A percentile compares a stretch with the other conserved stretches of the same genome.
These are phyloP conservation scores for Oreotrochilus melanogaster DNA, from an alignment of 2,113 vertebrate species.

Conservation along the genomic window DNA sequence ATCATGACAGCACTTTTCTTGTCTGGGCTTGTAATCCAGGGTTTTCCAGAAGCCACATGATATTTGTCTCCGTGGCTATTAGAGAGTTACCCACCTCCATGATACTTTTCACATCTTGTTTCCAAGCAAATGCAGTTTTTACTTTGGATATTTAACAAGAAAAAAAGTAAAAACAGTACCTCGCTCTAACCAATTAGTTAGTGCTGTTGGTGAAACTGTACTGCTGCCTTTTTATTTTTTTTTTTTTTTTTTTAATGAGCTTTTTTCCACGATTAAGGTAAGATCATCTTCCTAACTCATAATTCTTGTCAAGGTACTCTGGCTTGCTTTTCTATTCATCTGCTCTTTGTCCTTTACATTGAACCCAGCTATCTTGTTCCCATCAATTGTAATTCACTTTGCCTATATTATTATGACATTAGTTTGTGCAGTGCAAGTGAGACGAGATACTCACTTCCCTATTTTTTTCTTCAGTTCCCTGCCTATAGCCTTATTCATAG, in stretches of 20 bases:
- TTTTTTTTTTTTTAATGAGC: background rate
- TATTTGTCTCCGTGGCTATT: background rate
- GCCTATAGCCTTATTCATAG: background rate
- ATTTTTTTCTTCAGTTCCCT: background rate
- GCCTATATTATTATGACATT: background rate
- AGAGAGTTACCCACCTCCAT: background rate
- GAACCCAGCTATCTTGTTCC: background rate
- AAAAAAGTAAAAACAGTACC: background rate
- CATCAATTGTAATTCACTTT: background rate
- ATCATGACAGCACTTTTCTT: background rate
- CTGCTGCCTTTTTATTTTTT: background rate
- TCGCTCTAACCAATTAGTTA: background rate
- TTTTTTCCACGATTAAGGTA: background rate
- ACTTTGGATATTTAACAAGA: background rate
- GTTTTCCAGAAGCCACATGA: background rate
- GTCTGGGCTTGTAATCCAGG: background rate
- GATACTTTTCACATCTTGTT: background rate
- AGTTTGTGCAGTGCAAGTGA: background rate
- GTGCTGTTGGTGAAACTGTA: background rate
- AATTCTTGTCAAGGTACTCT: background rate
- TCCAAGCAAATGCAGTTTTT: background rate
- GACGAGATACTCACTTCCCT: background rate
- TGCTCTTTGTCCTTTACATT: background rate
- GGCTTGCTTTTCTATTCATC: background rate
- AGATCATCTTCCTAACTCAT: background rate